phyloP scores from a whole-genome alignment of 2,888 invertebrate species.

The Drosophila histrio region DNA sequence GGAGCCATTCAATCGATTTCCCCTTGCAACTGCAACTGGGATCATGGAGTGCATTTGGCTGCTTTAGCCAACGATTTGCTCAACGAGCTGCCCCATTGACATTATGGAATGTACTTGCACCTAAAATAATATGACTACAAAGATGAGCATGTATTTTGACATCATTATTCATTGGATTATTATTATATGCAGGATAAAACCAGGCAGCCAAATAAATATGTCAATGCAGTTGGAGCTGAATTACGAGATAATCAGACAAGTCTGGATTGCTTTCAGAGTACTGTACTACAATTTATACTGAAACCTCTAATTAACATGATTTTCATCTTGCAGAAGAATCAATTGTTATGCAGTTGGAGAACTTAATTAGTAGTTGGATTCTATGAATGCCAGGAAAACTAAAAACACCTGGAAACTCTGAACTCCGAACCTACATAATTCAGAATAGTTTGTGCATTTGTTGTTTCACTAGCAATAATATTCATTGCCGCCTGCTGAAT shows the following conservation, averaged over 20 bases:
- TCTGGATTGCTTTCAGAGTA: too few relatives aligned
- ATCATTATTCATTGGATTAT: slow-evolving; percentile 12
- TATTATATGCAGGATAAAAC: not conserved
- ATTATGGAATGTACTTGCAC: slow-evolving; percentile 12
- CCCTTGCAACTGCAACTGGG: slow-evolving; percentile 17
- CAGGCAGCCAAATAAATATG: not conserved
- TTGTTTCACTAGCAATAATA: slow-evolving; percentile 15
- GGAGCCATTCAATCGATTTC: slow-evolving; percentile 43
- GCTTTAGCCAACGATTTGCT: slow-evolving; percentile 14
- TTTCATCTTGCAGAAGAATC: too few relatives aligned
- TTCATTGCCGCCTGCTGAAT: not conserved
- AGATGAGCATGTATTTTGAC: not conserved
- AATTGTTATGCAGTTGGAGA: not conserved
- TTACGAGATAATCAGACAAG: too few relatives aligned
- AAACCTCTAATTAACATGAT: too few relatives aligned
- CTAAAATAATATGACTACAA: slow-evolving; percentile 5
- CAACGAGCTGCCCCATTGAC: slow-evolving; percentile 2
- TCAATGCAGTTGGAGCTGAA: not conserved
- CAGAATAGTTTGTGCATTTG: not conserved
- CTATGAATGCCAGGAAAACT: not conserved
- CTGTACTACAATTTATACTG: too few relatives aligned
- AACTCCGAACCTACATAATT: not conserved
- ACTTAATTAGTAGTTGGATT: not conserved
- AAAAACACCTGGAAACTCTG: not conserved
- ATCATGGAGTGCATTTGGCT: slow-evolving; percentile 23